Percentiles rank a stretch among this genome's conserved stretches.
phyloP scores from a whole-genome alignment of 2,888 invertebrate species.

The Deroplatys truncata region DNA sequence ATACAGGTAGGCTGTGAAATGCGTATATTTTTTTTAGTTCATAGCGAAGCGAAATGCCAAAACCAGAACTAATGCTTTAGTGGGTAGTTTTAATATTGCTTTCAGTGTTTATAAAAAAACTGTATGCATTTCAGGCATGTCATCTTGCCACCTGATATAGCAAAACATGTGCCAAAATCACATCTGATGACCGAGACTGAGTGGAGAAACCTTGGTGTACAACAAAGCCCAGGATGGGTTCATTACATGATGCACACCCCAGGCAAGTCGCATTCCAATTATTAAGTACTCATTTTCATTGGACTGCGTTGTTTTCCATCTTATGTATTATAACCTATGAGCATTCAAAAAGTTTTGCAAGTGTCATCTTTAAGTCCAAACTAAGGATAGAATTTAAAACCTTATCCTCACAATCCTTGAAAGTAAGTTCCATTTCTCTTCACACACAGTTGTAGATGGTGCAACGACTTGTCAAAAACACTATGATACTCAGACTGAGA shows the following conservation, averaged over 20 bases:
- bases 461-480: no score
- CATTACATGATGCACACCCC: conserved; percentile 91
- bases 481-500: no score
- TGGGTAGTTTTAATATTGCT: not conserved
- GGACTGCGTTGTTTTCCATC: not conserved
- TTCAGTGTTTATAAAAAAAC: not conserved
- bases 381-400: no score
- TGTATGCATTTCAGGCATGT: conserved; percentile 65
- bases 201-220: conserved; percentile 91
- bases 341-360: no score
- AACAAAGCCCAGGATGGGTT: conserved; percentile 87
- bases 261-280: conserved; percentile 41
- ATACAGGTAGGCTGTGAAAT: conserved; percentile 62
- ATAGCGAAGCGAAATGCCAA: not conserved
- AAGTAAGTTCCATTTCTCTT: no score
- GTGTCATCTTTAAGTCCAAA: no score
- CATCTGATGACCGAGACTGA: conserved; percentile 93
- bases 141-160: conserved; percentile 79
- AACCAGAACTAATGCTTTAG: not conserved
- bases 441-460: no score
- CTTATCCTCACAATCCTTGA: no score
- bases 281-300: not conserved
- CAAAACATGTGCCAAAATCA: conserved; percentile 78
- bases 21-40: not conserved
- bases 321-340: not conserved